Conservation (phyloP, 2,113 vertebrate species). For the Mormyrus lacerda region DNA sequence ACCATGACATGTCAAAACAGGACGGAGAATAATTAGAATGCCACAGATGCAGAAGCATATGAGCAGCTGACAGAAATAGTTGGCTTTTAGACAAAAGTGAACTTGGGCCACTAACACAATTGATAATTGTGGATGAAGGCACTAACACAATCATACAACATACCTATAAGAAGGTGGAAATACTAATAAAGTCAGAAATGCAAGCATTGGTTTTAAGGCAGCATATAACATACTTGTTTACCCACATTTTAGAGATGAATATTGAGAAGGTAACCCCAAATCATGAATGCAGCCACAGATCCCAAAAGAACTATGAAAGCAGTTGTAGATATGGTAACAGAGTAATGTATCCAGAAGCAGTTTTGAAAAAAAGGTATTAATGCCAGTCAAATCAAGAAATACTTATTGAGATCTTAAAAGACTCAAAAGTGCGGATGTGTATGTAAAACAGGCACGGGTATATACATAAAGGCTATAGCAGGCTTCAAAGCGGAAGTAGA, state of each 20-base stretch:
- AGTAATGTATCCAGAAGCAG: constrained; percentile 6
- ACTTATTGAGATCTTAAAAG: not conserved
- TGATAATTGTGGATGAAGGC: not conserved
- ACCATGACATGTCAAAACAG: not conserved
- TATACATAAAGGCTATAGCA: not conserved
- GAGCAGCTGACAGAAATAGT: not conserved
- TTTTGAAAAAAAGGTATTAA: constrained; percentile 5
- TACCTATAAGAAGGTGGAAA: not conserved
- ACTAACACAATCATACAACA: not conserved
- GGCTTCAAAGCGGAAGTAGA: not conserved
- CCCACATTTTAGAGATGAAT: not conserved
- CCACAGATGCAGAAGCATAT: not conserved
- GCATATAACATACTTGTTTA: not conserved
- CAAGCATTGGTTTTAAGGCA: not conserved
- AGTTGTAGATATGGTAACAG: not conserved
- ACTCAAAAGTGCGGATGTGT: not conserved
- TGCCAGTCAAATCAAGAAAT: constrained; percentile 10
- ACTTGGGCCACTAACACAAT: not conserved
- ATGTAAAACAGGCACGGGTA: not conserved
- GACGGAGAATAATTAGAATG: not conserved
- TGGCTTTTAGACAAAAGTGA: not conserved
- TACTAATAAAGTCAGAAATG: not conserved
- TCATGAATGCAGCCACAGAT: not conserved
- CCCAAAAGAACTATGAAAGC: not conserved
- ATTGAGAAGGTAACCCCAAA: not conserved